Conservation (phyloP, 2,113 vertebrate genomes). For the Platanista minor region DNA sequence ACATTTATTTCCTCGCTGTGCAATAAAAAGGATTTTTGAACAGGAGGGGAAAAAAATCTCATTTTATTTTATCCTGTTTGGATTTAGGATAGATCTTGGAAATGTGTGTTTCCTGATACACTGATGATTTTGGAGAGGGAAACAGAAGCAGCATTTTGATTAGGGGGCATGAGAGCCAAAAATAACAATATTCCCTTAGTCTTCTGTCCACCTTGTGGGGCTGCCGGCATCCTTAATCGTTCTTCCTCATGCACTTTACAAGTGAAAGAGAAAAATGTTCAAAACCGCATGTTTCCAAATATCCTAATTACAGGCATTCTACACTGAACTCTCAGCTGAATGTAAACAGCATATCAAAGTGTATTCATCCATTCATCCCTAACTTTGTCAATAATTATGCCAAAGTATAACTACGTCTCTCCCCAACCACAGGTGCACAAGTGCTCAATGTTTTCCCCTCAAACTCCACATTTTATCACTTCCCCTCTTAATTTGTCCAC, state of each 20-base stretch:
- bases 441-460: background rate
- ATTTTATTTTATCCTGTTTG: conserved; percentile 29
- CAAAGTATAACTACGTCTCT: background rate
- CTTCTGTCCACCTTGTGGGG: background rate
- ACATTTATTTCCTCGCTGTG: conserved; percentile 29
- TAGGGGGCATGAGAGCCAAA: background rate
- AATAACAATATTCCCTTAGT: background rate
- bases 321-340: background rate
- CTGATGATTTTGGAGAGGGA: background rate
- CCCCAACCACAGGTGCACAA: background rate
- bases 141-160: background rate
- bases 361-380: background rate
- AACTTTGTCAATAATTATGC: background rate
- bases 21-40: conserved; percentile 1
- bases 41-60: background rate
- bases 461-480: background rate
- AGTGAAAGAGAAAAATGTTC: background rate
- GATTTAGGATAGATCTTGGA: background rate
- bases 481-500: background rate
- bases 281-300: background rate
- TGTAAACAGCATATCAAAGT: background rate
- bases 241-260: background rate
- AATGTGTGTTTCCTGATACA: background rate
- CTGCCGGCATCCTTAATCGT: background rate
- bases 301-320: background rate